These are phyloP conservation scores for Eutolmus rufibarbis DNA, from an alignment of 2,888 invertebrate genomes.

Conservation along the genomic window DNA sequence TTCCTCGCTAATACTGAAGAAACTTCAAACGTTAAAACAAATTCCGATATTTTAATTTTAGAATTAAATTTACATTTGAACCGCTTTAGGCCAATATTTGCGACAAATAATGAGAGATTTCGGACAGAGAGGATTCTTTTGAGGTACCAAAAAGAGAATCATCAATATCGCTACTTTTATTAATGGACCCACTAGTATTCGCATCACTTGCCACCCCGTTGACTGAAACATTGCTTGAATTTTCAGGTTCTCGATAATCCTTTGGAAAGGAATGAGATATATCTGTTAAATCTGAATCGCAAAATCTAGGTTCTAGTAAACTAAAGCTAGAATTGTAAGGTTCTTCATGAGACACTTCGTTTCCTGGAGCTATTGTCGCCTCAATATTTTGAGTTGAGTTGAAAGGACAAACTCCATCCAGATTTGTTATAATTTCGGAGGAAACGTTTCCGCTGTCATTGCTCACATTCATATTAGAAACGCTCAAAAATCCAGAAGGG, in stretches of 20 bases:
- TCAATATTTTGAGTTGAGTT: neutral
- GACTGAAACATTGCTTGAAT: neutral
- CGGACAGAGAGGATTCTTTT: conserved; percentile 12
- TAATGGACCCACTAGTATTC: neutral
- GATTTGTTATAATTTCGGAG: neutral
- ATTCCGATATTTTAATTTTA: neutral
- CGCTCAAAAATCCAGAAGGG: neutral
- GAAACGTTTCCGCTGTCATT: neutral
- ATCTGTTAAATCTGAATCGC: conserved; percentile 15
- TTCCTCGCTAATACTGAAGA: neutral
- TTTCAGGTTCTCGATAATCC: neutral
- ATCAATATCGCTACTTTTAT: neutral
- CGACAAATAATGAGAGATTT: conserved; percentile 21
- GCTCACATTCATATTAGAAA: neutral
- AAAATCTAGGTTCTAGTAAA: neutral
- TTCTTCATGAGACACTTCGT: neutral
- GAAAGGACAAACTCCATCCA: neutral
- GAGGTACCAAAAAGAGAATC: neutral
- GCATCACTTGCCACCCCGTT: neutral
- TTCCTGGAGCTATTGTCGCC: neutral
- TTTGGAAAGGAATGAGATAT: conserved; percentile 17
- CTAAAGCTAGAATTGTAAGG: neutral
- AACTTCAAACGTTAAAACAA: neutral
- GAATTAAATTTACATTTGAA: neutral
- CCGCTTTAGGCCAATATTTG: conserved; percentile 9